These are phyloP conservation scores for Mola mola DNA, from an alignment of 2,113 vertebrate species.

Conservation along the genomic window DNA sequence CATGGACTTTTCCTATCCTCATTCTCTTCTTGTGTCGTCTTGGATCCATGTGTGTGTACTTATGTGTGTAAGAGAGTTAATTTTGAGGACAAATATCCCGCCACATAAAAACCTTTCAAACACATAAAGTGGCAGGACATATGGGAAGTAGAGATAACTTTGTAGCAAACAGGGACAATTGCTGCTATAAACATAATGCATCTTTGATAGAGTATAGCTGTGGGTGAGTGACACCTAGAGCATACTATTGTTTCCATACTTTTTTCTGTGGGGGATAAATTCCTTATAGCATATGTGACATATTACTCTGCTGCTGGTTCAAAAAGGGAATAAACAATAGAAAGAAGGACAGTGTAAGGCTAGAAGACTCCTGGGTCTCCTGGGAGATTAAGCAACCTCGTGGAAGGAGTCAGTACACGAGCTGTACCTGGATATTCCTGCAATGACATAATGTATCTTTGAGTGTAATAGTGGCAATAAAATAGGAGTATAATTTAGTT, in stretches of 20 bases:
- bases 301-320: constrained; percentile 66
- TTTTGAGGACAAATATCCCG: constrained; percentile 39
- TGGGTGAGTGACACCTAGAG: constrained; percentile 41
- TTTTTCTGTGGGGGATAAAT: constrained; percentile 54
- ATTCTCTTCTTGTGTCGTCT: too few relatives aligned
- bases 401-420: constrained; percentile 44
- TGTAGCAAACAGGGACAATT: constrained; percentile 33
- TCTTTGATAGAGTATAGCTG: constrained; percentile 40
- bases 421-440: constrained; percentile 58
- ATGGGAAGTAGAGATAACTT: constrained; percentile 32
- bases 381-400: constrained; percentile 47
- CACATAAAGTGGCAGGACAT: constrained; percentile 29
- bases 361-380: constrained; percentile 51
- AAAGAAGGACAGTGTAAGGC: constrained; percentile 34
- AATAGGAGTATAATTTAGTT: constrained; percentile 50
- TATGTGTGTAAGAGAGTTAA: constrained; percentile 27
- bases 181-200: constrained; percentile 35
- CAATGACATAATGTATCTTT: constrained; percentile 68
- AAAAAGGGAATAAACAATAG: constrained; percentile 60
- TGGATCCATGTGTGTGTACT: constrained; percentile 5
- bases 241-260: constrained; percentile 69
- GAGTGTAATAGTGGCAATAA: constrained; percentile 58
- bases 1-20: constrained; percentile 10
- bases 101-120: constrained; percentile 36
- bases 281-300: constrained; percentile 70